Percentiles rank a stretch among this genome's conserved stretches.
Conservation (phyloP, 2,113 vertebrate species). For the Phyllopteryx taeniolatus region DNA sequence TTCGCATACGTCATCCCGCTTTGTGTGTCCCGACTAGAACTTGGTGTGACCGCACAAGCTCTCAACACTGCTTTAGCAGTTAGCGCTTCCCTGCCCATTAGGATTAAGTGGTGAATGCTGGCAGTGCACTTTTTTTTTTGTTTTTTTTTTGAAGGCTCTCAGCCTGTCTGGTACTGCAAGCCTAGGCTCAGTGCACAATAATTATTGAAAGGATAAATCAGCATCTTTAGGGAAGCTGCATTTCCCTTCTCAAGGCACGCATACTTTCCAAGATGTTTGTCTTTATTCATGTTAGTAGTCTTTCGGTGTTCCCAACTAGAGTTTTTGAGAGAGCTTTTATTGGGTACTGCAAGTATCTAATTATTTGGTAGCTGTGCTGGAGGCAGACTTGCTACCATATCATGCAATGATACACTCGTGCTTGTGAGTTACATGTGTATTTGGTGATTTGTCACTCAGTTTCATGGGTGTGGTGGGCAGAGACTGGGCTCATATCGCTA, state of each 20-base stretch:
- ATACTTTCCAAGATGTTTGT: not conserved
- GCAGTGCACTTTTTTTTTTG: slow-evolving; percentile 35
- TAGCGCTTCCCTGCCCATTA: slow-evolving; percentile 42
- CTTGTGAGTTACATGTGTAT: not conserved
- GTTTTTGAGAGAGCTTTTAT: no score
- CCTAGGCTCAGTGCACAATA: slow-evolving; percentile 37
- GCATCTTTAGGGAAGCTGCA: slow-evolving; percentile 25
- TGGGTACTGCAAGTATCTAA: no score
- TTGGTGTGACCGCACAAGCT: slow-evolving; percentile 1
- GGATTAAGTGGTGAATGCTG: slow-evolving; percentile 45
- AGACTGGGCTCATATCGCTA: slow-evolving; percentile 51
- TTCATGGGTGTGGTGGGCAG: not conserved
- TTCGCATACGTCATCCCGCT: not conserved
- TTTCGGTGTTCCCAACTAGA: no score
- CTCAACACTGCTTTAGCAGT: slow-evolving; percentile 37
- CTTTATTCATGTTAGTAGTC: no score
- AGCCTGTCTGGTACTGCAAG: slow-evolving; percentile 35
- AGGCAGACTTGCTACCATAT: no score
- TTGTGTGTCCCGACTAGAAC: slow-evolving; percentile 2
- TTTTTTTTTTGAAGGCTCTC: slow-evolving; percentile 5
- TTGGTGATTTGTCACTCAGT: slow-evolving; percentile 2
- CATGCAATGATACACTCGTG: no score
- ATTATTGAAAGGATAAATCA: slow-evolving; percentile 47
- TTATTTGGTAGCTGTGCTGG: no score
- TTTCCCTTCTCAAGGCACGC: not conserved